Evolutionary conservation across 2,888 invertebrate genomes (phyloP).

Genomic region (Adelognathus sp.): DNA sequence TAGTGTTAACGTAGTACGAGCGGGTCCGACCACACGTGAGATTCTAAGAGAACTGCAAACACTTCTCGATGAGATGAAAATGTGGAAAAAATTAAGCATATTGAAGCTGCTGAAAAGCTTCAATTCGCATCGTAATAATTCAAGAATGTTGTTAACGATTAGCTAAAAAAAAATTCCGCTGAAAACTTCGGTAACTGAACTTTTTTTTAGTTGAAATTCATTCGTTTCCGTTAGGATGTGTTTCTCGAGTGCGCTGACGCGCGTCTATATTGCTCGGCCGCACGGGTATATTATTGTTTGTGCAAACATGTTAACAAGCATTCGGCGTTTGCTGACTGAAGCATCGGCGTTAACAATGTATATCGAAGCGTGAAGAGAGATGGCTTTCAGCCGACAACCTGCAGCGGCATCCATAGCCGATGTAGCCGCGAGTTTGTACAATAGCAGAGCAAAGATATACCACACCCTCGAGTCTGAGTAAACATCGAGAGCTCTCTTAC

Average conservation of each 20-base stretch:
- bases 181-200: no score
- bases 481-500: constrained; percentile 22
- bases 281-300: constrained; percentile 43
- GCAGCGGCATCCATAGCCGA: neutral
- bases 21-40: no score
- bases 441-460: constrained; percentile 50
- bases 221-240: neutral
- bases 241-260: neutral
- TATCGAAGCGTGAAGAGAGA: constrained; percentile 45
- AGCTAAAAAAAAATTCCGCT: no score
- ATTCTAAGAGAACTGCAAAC: no score
- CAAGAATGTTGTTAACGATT: no score
- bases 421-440: constrained; percentile 13
- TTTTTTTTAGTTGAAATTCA: neutral
- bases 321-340: constrained; percentile 27
- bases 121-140: no score
- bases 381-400: constrained; percentile 37
- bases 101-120: no score
- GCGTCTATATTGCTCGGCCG: constrained; percentile 2
- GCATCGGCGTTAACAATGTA: constrained; percentile 54
- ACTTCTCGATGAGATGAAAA: no score
- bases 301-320: constrained; percentile 56
- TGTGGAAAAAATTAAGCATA: no score
- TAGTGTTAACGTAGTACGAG: no score
- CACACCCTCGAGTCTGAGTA: constrained; percentile 51